phyloP scores from a whole-genome alignment of 2,113 vertebrate genomes.

The Mugil cephalus region DNA sequence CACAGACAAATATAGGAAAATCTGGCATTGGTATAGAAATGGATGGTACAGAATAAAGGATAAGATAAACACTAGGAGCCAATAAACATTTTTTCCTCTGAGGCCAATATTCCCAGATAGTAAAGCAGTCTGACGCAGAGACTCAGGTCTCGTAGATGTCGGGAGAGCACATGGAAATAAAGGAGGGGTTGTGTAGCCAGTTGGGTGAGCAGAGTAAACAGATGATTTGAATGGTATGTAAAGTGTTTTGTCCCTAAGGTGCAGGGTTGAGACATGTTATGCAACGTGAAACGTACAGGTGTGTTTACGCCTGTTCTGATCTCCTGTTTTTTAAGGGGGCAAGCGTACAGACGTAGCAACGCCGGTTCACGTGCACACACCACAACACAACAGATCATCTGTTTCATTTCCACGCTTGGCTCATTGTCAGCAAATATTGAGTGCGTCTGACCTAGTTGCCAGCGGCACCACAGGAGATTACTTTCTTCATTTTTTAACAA shows the following conservation, averaged over 20 bases:
- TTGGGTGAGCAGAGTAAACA: constrained; percentile 49
- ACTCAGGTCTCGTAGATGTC: background rate
- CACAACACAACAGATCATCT: constrained; percentile 31
- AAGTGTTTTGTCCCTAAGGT: constrained; percentile 55
- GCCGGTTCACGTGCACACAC: background rate
- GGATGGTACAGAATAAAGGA: background rate
- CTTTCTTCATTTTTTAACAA: constrained; percentile 69
- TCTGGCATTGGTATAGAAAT: too few species aligned
- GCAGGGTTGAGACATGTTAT: constrained; percentile 50
- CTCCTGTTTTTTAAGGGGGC: constrained; percentile 9
- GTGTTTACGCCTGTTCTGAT: constrained; percentile 21
- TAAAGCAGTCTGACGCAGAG: background rate
- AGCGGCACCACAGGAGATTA: constrained; percentile 53
- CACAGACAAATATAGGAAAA: background rate
- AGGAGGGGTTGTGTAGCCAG: constrained; percentile 23
- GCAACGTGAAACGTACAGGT: constrained; percentile 53
- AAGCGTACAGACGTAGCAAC: constrained; percentile 17
- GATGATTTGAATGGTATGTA: constrained; percentile 71
- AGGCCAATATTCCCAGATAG: background rate
- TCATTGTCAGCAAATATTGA: constrained; percentile 56
- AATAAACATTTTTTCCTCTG: background rate
- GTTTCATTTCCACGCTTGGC: constrained; percentile 44
- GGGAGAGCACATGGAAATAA: constrained; percentile 12
- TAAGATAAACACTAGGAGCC: background rate
- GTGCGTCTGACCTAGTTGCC: constrained; percentile 69